phyloP scores from a whole-genome alignment of 2,888 invertebrate species.

The Willowsia nigromaculata region DNA sequence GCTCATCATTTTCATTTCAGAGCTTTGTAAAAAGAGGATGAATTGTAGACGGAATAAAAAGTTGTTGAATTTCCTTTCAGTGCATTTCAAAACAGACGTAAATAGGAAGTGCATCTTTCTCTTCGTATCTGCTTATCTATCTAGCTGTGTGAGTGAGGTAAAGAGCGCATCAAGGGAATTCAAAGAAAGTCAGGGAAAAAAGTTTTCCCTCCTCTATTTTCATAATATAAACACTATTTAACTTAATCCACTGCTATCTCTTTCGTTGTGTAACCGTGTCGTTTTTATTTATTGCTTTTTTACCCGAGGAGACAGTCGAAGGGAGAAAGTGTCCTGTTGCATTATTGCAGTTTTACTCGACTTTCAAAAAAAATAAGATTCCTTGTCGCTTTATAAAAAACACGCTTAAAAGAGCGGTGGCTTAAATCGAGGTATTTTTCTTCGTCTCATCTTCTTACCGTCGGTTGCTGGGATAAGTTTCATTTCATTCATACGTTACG shows the following conservation, averaged over 20 bases:
- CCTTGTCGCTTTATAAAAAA: not conserved
- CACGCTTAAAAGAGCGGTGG: not conserved
- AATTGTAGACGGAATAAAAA: not conserved
- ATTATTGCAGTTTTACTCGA: conserved; percentile 28
- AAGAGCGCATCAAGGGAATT: conserved; percentile 50
- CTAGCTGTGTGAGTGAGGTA: not conserved
- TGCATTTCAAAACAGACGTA: not conserved
- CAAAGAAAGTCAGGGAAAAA: conserved; percentile 31
- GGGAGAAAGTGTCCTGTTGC: conserved; percentile 48
- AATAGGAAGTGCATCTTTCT: conserved; percentile 13
- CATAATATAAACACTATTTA: conserved; percentile 59
- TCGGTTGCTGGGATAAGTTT: not conserved
- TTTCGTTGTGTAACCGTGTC: not conserved
- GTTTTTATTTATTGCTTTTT: conserved; percentile 64
- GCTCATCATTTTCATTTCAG: conserved; percentile 22
- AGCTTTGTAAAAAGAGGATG: not conserved
- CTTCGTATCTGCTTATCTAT: not conserved
- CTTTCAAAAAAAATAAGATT: not conserved
- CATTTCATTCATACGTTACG: not conserved
- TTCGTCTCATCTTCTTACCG: not conserved
- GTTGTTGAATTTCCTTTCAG: not conserved
- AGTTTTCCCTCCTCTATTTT: conserved; percentile 28
- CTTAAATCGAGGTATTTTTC: not conserved
- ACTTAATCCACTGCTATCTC: conserved; percentile 61
- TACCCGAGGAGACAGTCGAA: not conserved